phyloP scores from a whole-genome alignment of 2,797 vertebrate genomes.

The Poliocrania exsul region DNA sequence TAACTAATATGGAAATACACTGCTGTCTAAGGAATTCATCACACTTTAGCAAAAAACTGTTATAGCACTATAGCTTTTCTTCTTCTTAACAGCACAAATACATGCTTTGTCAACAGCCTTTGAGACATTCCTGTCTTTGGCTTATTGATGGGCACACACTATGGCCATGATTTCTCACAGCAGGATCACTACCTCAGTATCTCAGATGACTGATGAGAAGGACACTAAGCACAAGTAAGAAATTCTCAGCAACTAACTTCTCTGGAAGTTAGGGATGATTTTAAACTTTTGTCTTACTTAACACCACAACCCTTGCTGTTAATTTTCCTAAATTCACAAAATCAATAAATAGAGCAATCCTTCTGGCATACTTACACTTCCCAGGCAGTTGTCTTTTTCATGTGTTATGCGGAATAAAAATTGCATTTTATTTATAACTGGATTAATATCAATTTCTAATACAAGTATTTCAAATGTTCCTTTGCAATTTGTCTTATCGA shows the following conservation, averaged over 20 bases:
- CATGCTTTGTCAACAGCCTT: not conserved
- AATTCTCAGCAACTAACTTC: not conserved
- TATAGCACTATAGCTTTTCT: not conserved
- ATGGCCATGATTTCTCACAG: rapidly evolving
- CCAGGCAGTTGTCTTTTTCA: not conserved
- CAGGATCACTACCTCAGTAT: not conserved
- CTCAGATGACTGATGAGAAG: not conserved
- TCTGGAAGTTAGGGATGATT: not conserved
- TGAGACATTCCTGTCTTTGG: not conserved
- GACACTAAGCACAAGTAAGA: not conserved
- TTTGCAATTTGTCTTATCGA: not conserved
- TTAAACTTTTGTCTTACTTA: not conserved
- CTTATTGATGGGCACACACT: not conserved
- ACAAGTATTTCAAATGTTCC: not conserved
- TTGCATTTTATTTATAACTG: not conserved
- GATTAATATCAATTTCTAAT: not conserved
- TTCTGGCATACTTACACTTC: not conserved
- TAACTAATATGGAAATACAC: not conserved
- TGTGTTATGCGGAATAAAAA: not conserved
- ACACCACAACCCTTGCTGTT: not conserved
- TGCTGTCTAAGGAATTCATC: not conserved
- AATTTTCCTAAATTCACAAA: not conserved
- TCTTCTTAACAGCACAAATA: not conserved
- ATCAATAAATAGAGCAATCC: not conserved
- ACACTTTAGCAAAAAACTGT: not conserved